Conservation (phyloP, 2,888 invertebrate species). For the Dermolepida albohirtum region DNA sequence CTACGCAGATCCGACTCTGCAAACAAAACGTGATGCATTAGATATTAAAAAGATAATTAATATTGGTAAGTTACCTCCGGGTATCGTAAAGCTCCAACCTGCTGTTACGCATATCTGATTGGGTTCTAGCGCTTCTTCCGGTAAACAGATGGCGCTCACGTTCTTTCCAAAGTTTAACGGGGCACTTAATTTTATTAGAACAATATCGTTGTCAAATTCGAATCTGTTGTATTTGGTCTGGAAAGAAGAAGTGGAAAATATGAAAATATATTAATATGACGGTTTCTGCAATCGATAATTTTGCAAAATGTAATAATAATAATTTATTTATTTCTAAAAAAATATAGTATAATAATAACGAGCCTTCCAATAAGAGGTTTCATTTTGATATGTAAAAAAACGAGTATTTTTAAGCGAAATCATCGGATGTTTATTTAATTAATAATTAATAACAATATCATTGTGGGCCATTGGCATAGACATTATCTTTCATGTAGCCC, state of each 20-base stretch:
- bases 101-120: constrained; percentile 70
- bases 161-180: constrained; percentile 68
- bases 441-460: too few relatives aligned
- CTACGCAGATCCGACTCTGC: constrained; percentile 65
- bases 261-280: background rate
- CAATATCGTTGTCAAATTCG: constrained; percentile 70
- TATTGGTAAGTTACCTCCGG: constrained; percentile 62
- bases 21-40: constrained; percentile 1
- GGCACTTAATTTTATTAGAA: constrained; percentile 67
- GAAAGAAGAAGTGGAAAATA: constrained; percentile 44
- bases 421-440: too few relatives aligned
- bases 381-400: too few relatives aligned
- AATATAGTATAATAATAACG: too few relatives aligned
- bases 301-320: too few relatives aligned
- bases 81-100: constrained; percentile 70
- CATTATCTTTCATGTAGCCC: too few relatives aligned
- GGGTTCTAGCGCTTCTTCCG: constrained; percentile 65
- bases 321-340: too few relatives aligned
- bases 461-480: too few relatives aligned
- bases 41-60: background rate
- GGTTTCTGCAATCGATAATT: too few relatives aligned
- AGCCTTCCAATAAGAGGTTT: too few relatives aligned
- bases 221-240: constrained; percentile 70
- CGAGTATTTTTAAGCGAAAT: too few relatives aligned
- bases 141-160: constrained; percentile 71